Percentiles rank a stretch among this genome's conserved stretches.
phyloP scores from a whole-genome alignment of 2,113 vertebrate species.

The Meriones unguiculatus region DNA sequence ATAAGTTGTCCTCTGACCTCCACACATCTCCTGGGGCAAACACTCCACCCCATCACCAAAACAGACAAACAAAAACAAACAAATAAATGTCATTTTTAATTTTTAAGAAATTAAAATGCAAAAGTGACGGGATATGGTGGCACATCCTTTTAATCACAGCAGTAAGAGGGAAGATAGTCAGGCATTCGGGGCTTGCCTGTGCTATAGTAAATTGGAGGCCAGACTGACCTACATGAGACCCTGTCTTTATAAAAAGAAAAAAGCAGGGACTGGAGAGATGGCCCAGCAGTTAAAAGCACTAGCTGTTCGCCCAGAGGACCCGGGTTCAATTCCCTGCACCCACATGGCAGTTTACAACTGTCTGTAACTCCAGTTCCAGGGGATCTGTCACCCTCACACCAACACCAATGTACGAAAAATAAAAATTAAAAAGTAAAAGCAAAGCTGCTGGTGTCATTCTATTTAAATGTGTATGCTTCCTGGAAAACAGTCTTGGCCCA shows the following conservation, averaged over 20 bases:
- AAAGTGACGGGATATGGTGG: not conserved
- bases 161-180: not conserved
- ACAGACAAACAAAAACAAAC: not conserved
- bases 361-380: not conserved
- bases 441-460: not conserved
- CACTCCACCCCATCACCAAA: not conserved
- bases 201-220: not conserved
- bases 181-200: not conserved
- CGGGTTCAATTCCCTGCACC: not conserved
- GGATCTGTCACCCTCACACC: not conserved
- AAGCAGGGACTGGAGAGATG: not conserved
- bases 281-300: not conserved
- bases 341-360: not conserved
- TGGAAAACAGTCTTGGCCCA: not conserved
- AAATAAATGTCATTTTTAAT: not conserved
- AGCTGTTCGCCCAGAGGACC: not conserved
- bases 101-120: constrained; percentile 15
- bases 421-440: not conserved
- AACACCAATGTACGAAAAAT: not conserved
- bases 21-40: not conserved
- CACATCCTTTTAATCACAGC: not conserved
- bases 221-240: not conserved
- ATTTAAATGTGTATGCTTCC: not conserved
- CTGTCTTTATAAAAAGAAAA: not conserved
- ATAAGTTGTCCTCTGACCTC: not conserved